These are phyloP conservation scores for Dicrostonyx torquatus DNA, from an alignment of 2,797 vertebrate species.

Conservation along the genomic window DNA sequence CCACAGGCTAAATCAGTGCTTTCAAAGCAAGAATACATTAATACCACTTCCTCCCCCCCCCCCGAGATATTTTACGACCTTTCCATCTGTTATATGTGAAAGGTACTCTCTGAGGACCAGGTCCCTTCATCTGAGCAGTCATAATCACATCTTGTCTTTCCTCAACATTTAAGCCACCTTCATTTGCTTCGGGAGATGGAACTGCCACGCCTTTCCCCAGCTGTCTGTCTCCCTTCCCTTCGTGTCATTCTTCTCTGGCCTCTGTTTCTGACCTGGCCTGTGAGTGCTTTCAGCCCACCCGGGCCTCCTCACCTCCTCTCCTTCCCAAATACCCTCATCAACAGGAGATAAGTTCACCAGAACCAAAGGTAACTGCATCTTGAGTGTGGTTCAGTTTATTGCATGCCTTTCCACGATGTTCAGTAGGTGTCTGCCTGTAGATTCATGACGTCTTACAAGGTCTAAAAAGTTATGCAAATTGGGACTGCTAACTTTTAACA, in stretches of 20 bases:
- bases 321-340: conserved; percentile 85
- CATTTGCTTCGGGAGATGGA: conserved; percentile 74
- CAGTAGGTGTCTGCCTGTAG: background rate
- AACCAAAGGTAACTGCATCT: conserved; percentile 92
- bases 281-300: conserved; percentile 79
- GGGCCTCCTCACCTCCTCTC: conserved; percentile 84
- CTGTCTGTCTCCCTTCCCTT: conserved; percentile 77
- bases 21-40: conserved; percentile 25
- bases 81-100: background rate
- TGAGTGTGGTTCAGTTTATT: conserved; percentile 68
- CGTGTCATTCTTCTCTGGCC: conserved; percentile 75
- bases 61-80: background rate
- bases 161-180: conserved; percentile 83
- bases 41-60: background rate
- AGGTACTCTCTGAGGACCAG: background rate
- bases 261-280: conserved; percentile 78
- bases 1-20: background rate
- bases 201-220: conserved; percentile 73
- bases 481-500: conserved; percentile 66
- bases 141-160: conserved; percentile 77
- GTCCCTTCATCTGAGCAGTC: conserved; percentile 12
- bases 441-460: conserved; percentile 35
- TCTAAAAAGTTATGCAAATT: conserved; percentile 4
- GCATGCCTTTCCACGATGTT: conserved; percentile 62
- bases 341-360: conserved; percentile 89